Evolutionary conservation across 1,140 invertebrate species (phyloP).

Genomic region (Drosophila kohkoa): DNA sequence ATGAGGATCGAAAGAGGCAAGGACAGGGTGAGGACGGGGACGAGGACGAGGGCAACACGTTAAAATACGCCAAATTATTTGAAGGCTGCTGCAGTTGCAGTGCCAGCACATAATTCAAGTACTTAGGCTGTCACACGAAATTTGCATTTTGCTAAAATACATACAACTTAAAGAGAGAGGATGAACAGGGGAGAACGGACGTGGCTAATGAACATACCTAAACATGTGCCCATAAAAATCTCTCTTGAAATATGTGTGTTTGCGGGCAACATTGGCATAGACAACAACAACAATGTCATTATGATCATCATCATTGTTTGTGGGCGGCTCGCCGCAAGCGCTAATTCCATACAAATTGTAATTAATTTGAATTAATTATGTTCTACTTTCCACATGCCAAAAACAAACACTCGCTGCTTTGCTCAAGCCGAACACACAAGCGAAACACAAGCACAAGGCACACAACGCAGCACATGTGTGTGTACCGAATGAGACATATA

Average conservation of each 20-base stretch:
- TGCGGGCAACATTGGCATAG: constrained; percentile 23
- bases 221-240: constrained; percentile 59
- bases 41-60: background rate
- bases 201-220: constrained; percentile 20
- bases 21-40: background rate
- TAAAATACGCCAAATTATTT: constrained; percentile 45
- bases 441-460: constrained; percentile 1
- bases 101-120: constrained; percentile 41
- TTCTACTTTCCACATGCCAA: constrained; percentile 76
- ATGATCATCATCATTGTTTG: constrained; percentile 37
- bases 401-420: constrained; percentile 53
- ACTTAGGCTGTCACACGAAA: constrained; percentile 27
- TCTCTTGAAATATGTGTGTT: constrained; percentile 33
- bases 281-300: constrained; percentile 20
- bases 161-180: constrained; percentile 37
- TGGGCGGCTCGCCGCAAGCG: constrained; percentile 66
- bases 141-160: constrained; percentile 43
- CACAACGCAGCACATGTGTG: constrained; percentile 46
- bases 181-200: background rate
- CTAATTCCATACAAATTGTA: constrained; percentile 83
- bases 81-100: constrained; percentile 29
- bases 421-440: constrained; percentile 1
- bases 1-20: constrained; percentile 25
- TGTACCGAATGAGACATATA: constrained; percentile 53
- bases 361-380: constrained; percentile 84